phyloP scores from a whole-genome alignment of 2,888 invertebrate species.

The Dendrolimus pini region DNA sequence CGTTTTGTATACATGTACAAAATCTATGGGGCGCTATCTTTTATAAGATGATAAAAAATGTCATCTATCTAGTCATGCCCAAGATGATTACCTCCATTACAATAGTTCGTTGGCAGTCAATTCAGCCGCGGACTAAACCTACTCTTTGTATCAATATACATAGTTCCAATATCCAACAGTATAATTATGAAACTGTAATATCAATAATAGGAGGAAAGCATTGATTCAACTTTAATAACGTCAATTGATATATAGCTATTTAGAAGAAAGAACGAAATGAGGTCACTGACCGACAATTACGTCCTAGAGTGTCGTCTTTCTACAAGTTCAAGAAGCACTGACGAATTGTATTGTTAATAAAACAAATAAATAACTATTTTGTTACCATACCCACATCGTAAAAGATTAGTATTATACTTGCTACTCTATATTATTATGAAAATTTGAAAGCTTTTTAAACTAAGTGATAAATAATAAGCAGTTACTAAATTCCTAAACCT shows the following conservation, averaged over 20 bases:
- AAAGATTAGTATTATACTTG: no score
- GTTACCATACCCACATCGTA: no score
- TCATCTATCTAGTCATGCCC: no score
- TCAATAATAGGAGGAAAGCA: conserved; percentile 42
- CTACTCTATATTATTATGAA: not conserved
- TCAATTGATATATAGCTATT: conserved; percentile 75
- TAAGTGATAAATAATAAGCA: not conserved
- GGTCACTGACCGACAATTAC: conserved; percentile 74
- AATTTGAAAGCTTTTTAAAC: not conserved
- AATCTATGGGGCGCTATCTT: no score
- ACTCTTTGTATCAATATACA: no score
- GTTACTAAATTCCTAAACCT: not conserved
- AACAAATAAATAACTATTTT: not conserved
- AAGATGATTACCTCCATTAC: no score
- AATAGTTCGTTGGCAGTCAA: no score
- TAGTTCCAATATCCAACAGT: not conserved
- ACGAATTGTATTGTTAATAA: not conserved
- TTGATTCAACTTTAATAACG: conserved; percentile 72
- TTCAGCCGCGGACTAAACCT: no score
- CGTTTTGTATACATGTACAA: no score
- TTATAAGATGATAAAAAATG: no score
- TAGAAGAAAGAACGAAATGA: conserved; percentile 69
- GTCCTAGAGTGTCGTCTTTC: conserved; percentile 49
- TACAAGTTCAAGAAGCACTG: conserved; percentile 23
- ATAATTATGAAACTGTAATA: not conserved